Evolutionary conservation across 2,113 vertebrate genomes (phyloP).

Genomic region (Lepidothrix coronata): DNA sequence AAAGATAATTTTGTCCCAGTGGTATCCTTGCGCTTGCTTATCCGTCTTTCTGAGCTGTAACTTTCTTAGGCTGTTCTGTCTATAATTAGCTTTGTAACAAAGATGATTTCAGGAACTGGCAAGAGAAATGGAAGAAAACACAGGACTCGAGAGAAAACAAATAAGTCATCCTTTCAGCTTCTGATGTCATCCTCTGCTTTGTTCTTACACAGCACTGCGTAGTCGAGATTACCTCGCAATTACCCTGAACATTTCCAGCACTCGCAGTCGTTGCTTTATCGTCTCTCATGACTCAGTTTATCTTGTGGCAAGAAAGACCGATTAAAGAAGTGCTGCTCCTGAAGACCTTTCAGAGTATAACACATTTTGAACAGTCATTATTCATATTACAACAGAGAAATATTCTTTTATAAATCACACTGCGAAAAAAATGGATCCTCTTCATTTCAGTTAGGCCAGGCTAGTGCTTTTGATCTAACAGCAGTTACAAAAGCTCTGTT

Average conservation of each 20-base stretch:
- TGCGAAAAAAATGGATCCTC: not conserved
- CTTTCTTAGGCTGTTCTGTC: not conserved
- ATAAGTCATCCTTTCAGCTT: not conserved
- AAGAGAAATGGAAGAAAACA: not conserved
- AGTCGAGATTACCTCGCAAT: not conserved
- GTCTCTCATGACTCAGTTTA: not conserved
- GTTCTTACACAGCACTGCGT: not conserved
- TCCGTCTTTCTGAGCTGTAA: not conserved
- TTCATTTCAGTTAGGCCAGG: not conserved
- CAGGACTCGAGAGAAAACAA: not conserved
- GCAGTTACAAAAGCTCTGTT: not conserved
- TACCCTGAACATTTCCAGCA: not conserved
- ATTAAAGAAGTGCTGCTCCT: not conserved
- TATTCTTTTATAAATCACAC: not conserved
- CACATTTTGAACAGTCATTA: not conserved
- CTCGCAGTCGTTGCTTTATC: rapidly evolving
- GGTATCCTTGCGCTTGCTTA: not conserved
- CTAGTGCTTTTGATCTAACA: not conserved
- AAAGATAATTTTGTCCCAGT: not conserved
- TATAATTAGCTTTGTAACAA: not conserved
- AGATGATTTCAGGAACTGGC: not conserved
- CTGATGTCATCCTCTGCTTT: not conserved
- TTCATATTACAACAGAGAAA: not conserved
- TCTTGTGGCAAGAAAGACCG: not conserved
- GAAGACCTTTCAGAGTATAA: not conserved